Percentiles rank a stretch among this genome's conserved stretches.
These are phyloP conservation scores for Hippoglossus stenolepis DNA, from an alignment of 2,113 vertebrate species.

Conservation along the genomic window DNA sequence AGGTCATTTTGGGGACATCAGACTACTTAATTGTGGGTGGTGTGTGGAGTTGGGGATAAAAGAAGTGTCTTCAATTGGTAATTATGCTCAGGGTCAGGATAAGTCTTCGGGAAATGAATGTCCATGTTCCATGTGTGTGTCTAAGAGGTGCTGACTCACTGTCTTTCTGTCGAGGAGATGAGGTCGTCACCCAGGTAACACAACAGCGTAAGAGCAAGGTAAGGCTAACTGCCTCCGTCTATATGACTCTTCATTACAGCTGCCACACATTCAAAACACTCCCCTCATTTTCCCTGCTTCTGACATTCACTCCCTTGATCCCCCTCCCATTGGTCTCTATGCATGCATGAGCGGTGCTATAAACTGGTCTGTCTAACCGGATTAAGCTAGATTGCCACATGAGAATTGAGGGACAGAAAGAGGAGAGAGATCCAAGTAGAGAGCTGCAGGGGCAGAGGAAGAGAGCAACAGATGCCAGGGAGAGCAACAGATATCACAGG, in stretches of 20 bases:
- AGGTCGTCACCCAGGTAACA: too few species aligned
- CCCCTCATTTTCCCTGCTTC: neutral
- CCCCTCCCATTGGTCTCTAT: neutral
- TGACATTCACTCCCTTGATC: neutral
- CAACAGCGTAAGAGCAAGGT: neutral
- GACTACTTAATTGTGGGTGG: too few species aligned
- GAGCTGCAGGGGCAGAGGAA: neutral
- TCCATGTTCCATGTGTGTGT: too few species aligned
- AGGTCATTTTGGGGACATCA: too few species aligned
- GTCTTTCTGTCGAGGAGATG: too few species aligned
- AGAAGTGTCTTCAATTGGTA: too few species aligned
- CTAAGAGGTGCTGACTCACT: too few species aligned
- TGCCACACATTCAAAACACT: too few species aligned
- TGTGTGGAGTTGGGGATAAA: too few species aligned
- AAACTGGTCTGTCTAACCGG: conserved; percentile 16
- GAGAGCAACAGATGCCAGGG: conserved; percentile 21
- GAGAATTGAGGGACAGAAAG: conserved; percentile 18
- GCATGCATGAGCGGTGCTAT: conserved; percentile 15
- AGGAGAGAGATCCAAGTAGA: neutral
- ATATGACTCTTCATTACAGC: neutral
- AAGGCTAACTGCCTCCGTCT: conserved; percentile 10
- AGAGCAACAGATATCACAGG: conserved; percentile 18
- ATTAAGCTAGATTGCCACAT: conserved; percentile 25
- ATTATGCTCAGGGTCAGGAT: too few species aligned
- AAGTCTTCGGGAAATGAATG: too few species aligned